Conservation (phyloP, 1,140 invertebrate genomes). For the Drosophila nigrodunni region DNA sequence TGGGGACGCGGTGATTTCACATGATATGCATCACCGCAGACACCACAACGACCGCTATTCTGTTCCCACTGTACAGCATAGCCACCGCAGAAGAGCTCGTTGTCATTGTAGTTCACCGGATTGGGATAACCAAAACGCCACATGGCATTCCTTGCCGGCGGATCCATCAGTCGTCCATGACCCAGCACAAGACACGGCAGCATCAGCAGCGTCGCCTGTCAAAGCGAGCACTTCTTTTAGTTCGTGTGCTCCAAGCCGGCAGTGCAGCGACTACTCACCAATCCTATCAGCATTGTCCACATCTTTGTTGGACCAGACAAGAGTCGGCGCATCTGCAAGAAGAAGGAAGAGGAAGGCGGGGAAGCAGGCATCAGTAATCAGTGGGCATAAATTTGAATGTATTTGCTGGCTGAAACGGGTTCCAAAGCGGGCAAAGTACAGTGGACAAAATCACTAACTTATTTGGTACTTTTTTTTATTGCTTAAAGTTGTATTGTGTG, state of each 20-base stretch:
- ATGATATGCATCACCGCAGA: conserved; percentile 94
- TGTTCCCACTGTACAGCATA: conserved; percentile 94
- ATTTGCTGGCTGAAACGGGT: conserved; percentile 50
- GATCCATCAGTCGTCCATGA: conserved; percentile 94
- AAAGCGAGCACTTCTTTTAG: neutral
- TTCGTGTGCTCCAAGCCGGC: neutral
- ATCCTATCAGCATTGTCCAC: conserved; percentile 41
- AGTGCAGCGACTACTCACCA: conserved; percentile 48
- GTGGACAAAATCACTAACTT: conserved; percentile 8
- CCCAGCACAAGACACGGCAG: conserved; percentile 85
- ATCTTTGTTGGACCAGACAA: conserved; percentile 31
- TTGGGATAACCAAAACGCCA: conserved; percentile 97
- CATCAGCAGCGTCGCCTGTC: conserved; percentile 9
- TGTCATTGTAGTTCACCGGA: conserved; percentile 97
- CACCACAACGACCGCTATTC: conserved; percentile 93
- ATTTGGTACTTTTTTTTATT: neutral
- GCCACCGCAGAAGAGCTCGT: conserved; percentile 93
- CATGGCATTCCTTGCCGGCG: conserved; percentile 95
- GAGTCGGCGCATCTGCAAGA: conserved; percentile 32
- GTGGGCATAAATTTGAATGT: conserved; percentile 49
- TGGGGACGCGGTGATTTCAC: conserved; percentile 90
- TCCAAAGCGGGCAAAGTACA: conserved; percentile 16
- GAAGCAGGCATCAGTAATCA: conserved; percentile 13
- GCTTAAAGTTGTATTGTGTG: neutral
- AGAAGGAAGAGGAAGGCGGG: conserved; percentile 11